Evolutionary conservation across 2,113 vertebrate species (phyloP), one percentile per base, ranked within the genome.

Genomic region (Neotoma lepida): DNA sequence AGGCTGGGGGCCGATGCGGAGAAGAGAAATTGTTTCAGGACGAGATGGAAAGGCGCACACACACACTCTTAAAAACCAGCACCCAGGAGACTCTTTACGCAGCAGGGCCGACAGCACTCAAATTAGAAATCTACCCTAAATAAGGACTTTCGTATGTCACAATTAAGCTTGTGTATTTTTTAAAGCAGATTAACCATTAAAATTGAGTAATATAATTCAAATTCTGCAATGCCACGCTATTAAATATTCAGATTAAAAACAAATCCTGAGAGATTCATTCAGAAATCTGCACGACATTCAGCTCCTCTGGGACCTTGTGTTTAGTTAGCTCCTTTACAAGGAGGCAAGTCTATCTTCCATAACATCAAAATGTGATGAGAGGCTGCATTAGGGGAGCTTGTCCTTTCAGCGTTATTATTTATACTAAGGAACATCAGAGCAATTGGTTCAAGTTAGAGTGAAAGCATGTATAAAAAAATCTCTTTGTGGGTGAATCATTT

Each of bases 21-120:
- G 98, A 98, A 98, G 98, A 99, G 98, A 98, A 99, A 99, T 99
- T 98, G 99, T 98, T 99, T 98, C 98, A 99, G 98, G 98, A 97
- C 96, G 98, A 99, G 98, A 98, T 92, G 98, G 97, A 97, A 98
- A 98, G 96, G 95, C 98, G 85, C 97, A 94, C 93, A 93, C 93
- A 93, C 95, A 89, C 95, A 85, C 97, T 94, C 97, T 97, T 97
- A 98, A 98, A 97, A 98, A 97, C 93, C 90, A 90, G 39, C 97
- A 96, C 98, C 98, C 98, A 96, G 95, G 98, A 98, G 98, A 98
- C 98, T 98, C 98, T 98, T 98, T 98, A 98, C 97, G 95, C 98
- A 98, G 98, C 98, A 98, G 98, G 98, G 98, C 96, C 96, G 78
- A 97, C 97, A 98, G 97, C 97, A 96, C 97, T 98, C 98, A 98